Percentiles rank a stretch among this genome's conserved stretches.
Conservation (phyloP, 2,888 invertebrate genomes). For the Ctena decussata region DNA sequence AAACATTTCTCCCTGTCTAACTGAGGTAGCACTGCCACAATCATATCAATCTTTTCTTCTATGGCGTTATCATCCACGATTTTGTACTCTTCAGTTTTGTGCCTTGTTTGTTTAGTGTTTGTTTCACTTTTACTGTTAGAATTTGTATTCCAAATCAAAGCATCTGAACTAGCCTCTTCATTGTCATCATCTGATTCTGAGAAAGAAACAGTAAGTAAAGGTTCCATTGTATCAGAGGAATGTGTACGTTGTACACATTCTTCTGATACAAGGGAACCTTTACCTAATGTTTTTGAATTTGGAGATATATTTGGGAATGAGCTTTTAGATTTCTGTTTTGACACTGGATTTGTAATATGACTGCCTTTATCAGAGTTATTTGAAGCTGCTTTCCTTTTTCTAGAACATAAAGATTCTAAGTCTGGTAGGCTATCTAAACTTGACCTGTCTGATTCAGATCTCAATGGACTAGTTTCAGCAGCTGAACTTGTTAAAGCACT, state of each 20-base stretch:
- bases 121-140: too few relatives aligned
- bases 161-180: too few relatives aligned
- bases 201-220: too few relatives aligned
- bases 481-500: too few relatives aligned
- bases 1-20: conserved; percentile 1
- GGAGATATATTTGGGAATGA: not conserved
- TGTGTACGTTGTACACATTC: not conserved
- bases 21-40: conserved; percentile 22
- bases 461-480: not conserved
- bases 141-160: not conserved
- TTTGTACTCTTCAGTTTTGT: not conserved
- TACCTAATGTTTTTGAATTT: not conserved
- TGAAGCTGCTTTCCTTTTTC: not conserved
- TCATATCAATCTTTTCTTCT: conserved; percentile 8
- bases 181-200: not conserved
- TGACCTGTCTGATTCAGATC: not conserved
- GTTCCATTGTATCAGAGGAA: too few relatives aligned
- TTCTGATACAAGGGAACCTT: not conserved
- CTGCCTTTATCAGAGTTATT: not conserved
- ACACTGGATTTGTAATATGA: not conserved
- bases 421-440: not conserved
- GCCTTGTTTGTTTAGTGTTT: not conserved
- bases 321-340: not conserved
- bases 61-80: not conserved
- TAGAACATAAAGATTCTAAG: not conserved